Conservation (phyloP, 2,113 vertebrate genomes). For the Platichthys flesus region DNA sequence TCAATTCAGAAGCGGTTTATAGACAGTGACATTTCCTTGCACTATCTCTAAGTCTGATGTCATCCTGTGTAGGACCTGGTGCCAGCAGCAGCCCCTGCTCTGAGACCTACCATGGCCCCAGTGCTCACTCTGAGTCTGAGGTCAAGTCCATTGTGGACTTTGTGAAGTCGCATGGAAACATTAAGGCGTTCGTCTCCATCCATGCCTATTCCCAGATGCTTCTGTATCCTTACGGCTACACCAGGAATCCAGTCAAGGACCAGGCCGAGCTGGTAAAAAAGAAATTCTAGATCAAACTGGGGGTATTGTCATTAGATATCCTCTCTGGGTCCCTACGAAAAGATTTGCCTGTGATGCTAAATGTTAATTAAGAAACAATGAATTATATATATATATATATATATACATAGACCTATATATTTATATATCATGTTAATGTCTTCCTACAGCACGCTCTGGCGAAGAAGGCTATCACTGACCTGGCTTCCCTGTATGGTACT, state of each 20-base stretch:
- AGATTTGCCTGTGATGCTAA: background rate
- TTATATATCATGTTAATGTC: background rate
- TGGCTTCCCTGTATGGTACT: conserved; percentile 89
- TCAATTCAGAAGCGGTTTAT: background rate
- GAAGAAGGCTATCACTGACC: conserved; percentile 79
- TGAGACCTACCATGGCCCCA: conserved; percentile 86
- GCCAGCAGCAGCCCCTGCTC: conserved; percentile 87
- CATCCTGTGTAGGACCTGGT: conserved; percentile 77
- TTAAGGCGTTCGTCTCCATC: conserved; percentile 94
- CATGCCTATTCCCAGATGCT: conserved; percentile 96
- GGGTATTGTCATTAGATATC: background rate
- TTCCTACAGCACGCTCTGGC: conserved; percentile 84
- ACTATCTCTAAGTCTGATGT: conserved; percentile 5
- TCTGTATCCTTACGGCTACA: conserved; percentile 93
- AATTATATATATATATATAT: background rate
- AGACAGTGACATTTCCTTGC: background rate
- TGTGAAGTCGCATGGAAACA: conserved; percentile 86
- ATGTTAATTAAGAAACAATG: background rate
- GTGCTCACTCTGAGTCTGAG: conserved; percentile 88
- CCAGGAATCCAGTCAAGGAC: conserved; percentile 50
- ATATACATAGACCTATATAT: too few relatives aligned
- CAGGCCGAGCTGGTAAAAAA: conserved; percentile 86
- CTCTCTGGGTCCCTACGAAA: background rate
- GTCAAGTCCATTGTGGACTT: conserved; percentile 95
- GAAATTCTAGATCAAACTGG: too few relatives aligned